phyloP scores from a whole-genome alignment of 2,113 vertebrate species.

The Panthera tigris region DNA sequence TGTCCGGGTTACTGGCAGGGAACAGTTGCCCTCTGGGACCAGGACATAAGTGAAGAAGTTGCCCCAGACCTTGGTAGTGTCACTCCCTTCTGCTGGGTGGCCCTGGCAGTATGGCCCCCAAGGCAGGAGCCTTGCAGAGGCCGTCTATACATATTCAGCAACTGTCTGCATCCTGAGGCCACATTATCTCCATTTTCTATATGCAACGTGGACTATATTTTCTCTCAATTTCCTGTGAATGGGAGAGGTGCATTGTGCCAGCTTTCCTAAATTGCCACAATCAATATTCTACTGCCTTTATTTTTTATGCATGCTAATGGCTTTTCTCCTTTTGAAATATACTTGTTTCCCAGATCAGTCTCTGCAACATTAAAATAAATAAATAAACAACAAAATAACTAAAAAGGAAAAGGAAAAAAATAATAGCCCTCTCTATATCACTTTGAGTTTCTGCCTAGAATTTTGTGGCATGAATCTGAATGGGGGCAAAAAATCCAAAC shows the following conservation, averaged over 20 bases:
- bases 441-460: not conserved
- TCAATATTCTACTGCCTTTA: constrained; percentile 60
- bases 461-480: not conserved
- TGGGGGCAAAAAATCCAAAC: not conserved
- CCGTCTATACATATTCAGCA: not conserved
- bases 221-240: constrained; percentile 14
- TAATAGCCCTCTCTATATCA: not conserved
- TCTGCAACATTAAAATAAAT: constrained; percentile 22
- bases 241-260: constrained; percentile 24
- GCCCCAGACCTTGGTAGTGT: not conserved
- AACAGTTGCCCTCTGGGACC: not conserved
- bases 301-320: constrained; percentile 61
- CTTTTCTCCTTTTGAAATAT: constrained; percentile 34
- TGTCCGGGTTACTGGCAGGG: not conserved
- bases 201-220: not conserved
- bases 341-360: constrained; percentile 19
- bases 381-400: not conserved
- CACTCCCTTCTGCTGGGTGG: not conserved
- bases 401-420: not conserved
- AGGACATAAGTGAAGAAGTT: not conserved
- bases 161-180: not conserved
- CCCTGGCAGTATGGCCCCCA: not conserved
- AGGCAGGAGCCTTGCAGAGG: not conserved
- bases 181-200: not conserved
- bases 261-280: constrained; percentile 42